A percentile compares a stretch with the other conserved stretches of the same genome.
Evolutionary conservation across 2,797 vertebrate genomes (phyloP).

Genomic region (Neomorphus geoffroyi): DNA sequence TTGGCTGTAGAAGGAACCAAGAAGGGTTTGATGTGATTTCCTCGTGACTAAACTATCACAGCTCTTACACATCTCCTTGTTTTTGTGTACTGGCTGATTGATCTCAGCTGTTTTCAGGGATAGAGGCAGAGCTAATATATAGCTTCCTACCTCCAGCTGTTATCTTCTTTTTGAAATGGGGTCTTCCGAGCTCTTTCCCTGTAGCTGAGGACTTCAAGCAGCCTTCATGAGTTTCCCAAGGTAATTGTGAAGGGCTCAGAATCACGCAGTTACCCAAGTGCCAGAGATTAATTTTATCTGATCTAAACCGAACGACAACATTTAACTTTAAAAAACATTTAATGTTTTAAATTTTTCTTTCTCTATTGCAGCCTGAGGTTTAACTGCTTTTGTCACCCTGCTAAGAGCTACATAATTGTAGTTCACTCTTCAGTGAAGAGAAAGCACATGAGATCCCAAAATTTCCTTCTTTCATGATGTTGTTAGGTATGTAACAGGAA

Average conservation of each 20-base stretch:
- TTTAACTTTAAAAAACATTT: not conserved
- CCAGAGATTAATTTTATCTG: not conserved
- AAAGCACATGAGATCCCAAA: not conserved
- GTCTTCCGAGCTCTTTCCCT: rapidly evolving
- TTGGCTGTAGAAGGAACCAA: not conserved
- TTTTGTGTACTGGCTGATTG: not conserved
- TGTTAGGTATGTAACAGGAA: rapidly evolving
- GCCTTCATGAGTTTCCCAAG: not conserved
- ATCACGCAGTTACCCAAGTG: rapidly evolving
- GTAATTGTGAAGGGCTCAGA: not conserved
- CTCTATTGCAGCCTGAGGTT: not conserved
- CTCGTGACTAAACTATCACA: not conserved
- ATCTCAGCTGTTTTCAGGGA: not conserved
- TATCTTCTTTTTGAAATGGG: rapidly evolving
- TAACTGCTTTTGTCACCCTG: not conserved
- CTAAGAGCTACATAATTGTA: not conserved
- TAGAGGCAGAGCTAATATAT: not conserved
- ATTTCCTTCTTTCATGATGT: not conserved
- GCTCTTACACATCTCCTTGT: not conserved
- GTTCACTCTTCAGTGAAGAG: not conserved
- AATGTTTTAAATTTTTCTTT: not conserved
- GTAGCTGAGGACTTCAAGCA: rapidly evolving
- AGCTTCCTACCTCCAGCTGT: rapidly evolving
- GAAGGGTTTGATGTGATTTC: not conserved
- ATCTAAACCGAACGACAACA: not conserved